Evolutionary conservation across 2,797 vertebrate genomes (phyloP).

Genomic region (Gymnocypris eckloni): DNA sequence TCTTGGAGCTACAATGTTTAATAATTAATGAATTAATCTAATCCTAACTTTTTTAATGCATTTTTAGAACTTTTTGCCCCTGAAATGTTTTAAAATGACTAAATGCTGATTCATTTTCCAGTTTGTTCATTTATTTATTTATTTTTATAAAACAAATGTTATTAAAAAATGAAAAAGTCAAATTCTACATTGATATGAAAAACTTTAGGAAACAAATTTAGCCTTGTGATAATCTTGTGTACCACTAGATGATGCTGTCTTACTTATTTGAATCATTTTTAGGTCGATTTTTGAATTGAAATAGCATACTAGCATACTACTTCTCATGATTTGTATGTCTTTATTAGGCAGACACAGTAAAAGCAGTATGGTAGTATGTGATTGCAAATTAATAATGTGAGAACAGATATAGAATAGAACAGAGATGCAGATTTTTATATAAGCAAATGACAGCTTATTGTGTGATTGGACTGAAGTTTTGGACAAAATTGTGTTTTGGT

Average conservation of each 20-base stretch:
- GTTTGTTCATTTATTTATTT: background rate
- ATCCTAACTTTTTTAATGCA: background rate
- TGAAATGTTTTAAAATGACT: background rate
- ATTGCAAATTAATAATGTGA: background rate
- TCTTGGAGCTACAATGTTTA: background rate
- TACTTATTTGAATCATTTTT: conserved; percentile 12
- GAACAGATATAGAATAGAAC: no score
- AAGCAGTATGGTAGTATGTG: background rate
- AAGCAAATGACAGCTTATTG: background rate
- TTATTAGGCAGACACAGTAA: background rate
- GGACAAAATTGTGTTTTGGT: background rate
- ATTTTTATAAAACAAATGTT: no score
- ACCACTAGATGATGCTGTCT: conserved; percentile 54
- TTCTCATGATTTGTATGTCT: background rate
- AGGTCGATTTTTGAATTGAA: background rate
- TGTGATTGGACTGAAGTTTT: no score
- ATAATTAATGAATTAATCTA: background rate
- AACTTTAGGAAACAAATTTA: background rate
- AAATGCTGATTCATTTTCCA: background rate
- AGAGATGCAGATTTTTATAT: background rate
- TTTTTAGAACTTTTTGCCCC: background rate
- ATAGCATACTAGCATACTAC: background rate
- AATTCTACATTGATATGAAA: background rate
- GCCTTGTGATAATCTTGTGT: background rate
- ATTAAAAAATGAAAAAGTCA: no score